A percentile compares a stretch with the other conserved stretches of the same genome.
Conservation (phyloP, 2,113 vertebrate species). For the Pelusios castaneus region DNA sequence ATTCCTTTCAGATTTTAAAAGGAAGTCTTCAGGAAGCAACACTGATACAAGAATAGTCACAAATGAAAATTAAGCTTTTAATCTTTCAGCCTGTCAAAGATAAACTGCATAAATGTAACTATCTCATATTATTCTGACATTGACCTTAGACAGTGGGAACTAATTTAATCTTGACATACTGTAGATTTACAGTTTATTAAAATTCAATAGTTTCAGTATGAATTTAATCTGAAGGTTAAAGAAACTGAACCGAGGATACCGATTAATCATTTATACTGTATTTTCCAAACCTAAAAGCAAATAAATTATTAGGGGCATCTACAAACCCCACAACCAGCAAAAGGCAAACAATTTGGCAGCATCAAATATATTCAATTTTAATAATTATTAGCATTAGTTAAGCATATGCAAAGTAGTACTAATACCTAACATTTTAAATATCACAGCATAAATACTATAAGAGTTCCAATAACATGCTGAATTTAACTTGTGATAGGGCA, state of each 20-base stretch:
- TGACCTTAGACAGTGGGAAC: background rate
- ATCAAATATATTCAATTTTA: too few relatives aligned
- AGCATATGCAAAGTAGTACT: background rate
- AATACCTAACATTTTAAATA: background rate
- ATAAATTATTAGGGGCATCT: background rate
- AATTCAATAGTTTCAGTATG: background rate
- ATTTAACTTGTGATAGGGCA: background rate
- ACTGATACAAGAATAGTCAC: background rate
- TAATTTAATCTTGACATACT: background rate
- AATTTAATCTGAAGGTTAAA: background rate
- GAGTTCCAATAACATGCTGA: background rate
- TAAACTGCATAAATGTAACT: background rate
- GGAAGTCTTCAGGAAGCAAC: background rate
- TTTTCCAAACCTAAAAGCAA: background rate
- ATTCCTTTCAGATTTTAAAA: background rate
- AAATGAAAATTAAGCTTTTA: background rate
- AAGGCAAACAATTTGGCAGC: too few relatives aligned
- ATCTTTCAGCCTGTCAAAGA: background rate
- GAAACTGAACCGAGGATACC: background rate
- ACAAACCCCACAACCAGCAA: too few relatives aligned
- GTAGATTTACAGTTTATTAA: background rate
- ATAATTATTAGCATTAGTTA: background rate
- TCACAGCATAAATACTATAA: background rate
- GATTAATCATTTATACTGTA: background rate
- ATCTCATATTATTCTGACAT: background rate